These are phyloP conservation scores for Sipha flava DNA, from an alignment of 1,140 invertebrate species.

Conservation along the genomic window DNA sequence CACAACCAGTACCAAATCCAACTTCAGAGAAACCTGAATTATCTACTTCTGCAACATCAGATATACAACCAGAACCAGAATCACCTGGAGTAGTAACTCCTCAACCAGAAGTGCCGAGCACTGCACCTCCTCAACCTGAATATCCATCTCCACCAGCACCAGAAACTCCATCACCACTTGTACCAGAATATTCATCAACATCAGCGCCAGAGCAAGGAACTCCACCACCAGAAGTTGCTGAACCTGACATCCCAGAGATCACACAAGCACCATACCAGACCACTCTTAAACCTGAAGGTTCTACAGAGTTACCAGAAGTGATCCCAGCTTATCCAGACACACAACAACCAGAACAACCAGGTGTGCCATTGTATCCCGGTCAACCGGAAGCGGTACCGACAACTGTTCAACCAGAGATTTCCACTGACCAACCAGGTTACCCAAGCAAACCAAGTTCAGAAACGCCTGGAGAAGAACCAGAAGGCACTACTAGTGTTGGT, in stretches of 20 bases:
- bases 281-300: not conserved
- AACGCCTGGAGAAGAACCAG: slow-evolving; percentile 35
- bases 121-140: not conserved
- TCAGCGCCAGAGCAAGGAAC: not conserved
- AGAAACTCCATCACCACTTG: slow-evolving; percentile 17
- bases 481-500: not conserved
- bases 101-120: slow-evolving; percentile 1
- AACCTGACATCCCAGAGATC: slow-evolving; percentile 1
- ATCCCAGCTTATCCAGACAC: slow-evolving; percentile 34
- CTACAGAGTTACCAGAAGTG: slow-evolving; percentile 14
- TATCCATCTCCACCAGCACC: not conserved
- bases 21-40: slow-evolving; percentile 39
- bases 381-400: not conserved
- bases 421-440: slow-evolving; percentile 16
- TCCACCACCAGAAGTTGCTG: not conserved
- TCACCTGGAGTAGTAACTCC: slow-evolving; percentile 37
- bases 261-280: not conserved
- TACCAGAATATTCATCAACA: slow-evolving; percentile 33
- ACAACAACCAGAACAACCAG: slow-evolving; percentile 13
- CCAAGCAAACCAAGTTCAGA: slow-evolving; percentile 36
- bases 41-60: slow-evolving; percentile 38
- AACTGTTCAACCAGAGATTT: not conserved
- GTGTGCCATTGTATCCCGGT: slow-evolving; percentile 12
- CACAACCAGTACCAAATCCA: slow-evolving; percentile 41
- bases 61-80: too few species aligned